These are phyloP conservation scores for Zoanthus sansibaricus DNA, from an alignment of 92 coral and sea anemone species.

Conservation along the genomic window DNA sequence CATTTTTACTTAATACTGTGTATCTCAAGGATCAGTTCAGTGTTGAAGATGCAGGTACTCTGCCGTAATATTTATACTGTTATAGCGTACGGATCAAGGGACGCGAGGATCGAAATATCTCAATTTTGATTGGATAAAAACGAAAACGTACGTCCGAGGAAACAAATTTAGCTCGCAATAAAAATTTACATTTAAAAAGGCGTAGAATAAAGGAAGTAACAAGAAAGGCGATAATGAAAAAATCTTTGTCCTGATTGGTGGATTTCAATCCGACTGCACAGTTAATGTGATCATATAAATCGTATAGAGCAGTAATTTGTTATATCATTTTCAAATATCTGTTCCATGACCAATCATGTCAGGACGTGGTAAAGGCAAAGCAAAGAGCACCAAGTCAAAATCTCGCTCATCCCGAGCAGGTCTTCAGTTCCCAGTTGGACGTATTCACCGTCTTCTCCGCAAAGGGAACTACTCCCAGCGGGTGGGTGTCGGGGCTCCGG, in stretches of 20 bases:
- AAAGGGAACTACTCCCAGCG: background rate
- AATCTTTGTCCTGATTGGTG: background rate
- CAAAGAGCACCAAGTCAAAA: constrained; percentile 11
- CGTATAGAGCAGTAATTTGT: background rate
- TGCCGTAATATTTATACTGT: background rate
- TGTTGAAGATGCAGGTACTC: background rate
- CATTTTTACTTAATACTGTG: background rate
- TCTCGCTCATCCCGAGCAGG: constrained; percentile 33
- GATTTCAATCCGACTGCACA: constrained; percentile 5
- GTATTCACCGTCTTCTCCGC: background rate
- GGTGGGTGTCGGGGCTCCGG: too few species aligned
- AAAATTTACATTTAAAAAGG: background rate
- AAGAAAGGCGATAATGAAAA: background rate
- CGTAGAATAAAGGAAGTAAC: too few species aligned
- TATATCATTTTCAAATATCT: background rate
- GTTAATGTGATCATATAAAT: background rate
- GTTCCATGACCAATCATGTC: background rate
- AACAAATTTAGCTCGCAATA: background rate
- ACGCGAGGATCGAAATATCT: background rate
- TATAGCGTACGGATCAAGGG: background rate
- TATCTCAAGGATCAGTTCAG: background rate
- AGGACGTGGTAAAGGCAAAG: constrained; percentile 32
- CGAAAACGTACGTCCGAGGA: background rate
- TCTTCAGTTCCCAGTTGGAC: constrained; percentile 1
- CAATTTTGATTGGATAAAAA: background rate